These are phyloP conservation scores for Cherax quadricarinatus DNA, from an alignment of 1,140 invertebrate genomes.

Conservation along the genomic window DNA sequence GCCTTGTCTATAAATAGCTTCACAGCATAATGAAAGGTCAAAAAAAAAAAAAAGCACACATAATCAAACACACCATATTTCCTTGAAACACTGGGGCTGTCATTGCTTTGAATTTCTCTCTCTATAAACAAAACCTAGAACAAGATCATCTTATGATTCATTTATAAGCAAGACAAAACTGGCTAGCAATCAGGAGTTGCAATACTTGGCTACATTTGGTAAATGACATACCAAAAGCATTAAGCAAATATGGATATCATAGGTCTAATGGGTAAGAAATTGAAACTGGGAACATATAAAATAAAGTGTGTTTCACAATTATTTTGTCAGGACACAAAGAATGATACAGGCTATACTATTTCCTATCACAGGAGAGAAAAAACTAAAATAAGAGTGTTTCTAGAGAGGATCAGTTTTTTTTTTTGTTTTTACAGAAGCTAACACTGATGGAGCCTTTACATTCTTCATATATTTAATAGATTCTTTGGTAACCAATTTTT, in stretches of 20 bases:
- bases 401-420: conserved; percentile 23
- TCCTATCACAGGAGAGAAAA: conserved; percentile 60
- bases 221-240: conserved; percentile 62
- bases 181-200: conserved; percentile 55
- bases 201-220: conserved; percentile 61
- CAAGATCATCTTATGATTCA: conserved; percentile 34
- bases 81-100: conserved; percentile 49
- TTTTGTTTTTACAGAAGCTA: background rate
- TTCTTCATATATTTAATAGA: background rate
- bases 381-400: conserved; percentile 34
- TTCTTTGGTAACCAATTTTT: conserved; percentile 40
- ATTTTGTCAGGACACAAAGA: conserved; percentile 54
- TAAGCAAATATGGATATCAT: conserved; percentile 56
- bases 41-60: conserved; percentile 50
- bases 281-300: conserved; percentile 42
- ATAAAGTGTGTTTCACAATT: conserved; percentile 61
- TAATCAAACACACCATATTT: conserved; percentile 63
- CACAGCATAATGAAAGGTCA: background rate
- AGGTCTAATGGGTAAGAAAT: conserved; percentile 41
- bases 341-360: conserved; percentile 41
- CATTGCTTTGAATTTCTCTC: conserved; percentile 21
- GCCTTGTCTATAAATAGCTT: conserved; percentile 49
- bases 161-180: conserved; percentile 59
- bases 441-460: background rate
- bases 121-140: conserved; percentile 43